Base-by-base conservation (phyloP, 2,113 vertebrate species). In the Meleagris gallopavo region DNA sequence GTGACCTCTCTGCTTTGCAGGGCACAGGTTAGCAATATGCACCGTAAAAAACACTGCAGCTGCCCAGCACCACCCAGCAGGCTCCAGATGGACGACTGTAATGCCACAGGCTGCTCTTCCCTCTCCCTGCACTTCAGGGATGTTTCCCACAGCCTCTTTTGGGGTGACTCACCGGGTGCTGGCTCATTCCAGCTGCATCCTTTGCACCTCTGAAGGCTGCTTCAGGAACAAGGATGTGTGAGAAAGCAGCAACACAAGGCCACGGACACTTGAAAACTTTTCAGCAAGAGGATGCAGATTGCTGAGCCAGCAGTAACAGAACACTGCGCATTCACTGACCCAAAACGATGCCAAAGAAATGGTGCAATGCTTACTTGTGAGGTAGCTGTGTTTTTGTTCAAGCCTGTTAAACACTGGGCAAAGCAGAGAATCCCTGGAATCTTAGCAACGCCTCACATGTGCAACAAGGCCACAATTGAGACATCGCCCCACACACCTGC, bases 131-230 rank as follows among this genome's bases (percentile, higher is more conserved):
- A 2, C 74, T 82, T 15, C 32, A 9, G 74, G 75, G 25, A 6
- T 3, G 45, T 30, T 87, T 88, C 85, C 75, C 83, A 89, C 85
- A 66, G 55, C 22, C 58, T 69, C 48, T 74, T 58, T 1, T 9
- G 71, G 62, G 87, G 45, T 70, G 78, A 91, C 62, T 83, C 82
- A 87, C 30, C 62, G n/a, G 66, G 11, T 61, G 62, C 36, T 82
- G 20, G 36, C 4, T 61, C 86, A 32, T 34, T 38, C 67, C 93
- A 93, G 92, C 74, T 89, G 89, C 79, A 72, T 85, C 82, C 92
- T 92, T 30, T 52, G 36, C 48, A 60, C 11, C 77, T 74, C 78
- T 81, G 25, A 30, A 12, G n/a, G 43, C 43, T 3, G 2, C 65
- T 71, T 34, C 81, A 57, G 78, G 74, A 89, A 76, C 34, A n/a